Evolutionary conservation across 2,888 invertebrate genomes (phyloP).

Genomic region (Bursaphelenchus okinawaensis): DNA sequence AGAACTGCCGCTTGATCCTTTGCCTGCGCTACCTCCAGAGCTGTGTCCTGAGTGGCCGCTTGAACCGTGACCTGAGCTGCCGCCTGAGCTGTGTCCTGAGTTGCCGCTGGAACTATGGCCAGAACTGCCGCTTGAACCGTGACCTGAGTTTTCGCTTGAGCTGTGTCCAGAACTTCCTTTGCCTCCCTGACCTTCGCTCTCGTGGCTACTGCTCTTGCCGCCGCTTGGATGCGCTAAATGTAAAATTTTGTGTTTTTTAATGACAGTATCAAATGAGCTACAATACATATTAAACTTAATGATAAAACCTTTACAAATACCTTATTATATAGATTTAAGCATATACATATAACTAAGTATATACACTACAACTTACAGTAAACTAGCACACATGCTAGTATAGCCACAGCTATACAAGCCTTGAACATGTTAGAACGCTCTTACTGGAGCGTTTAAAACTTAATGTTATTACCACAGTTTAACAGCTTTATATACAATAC

Average conservation of each 20-base stretch:
- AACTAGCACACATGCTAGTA: background rate
- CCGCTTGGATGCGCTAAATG: background rate
- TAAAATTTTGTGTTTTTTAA: background rate
- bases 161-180: background rate
- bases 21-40: background rate
- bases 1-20: background rate
- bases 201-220: background rate
- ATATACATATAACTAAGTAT: background rate
- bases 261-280: no score
- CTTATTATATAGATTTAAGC: no score
- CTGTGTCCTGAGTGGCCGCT: background rate
- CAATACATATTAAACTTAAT: no score
- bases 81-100: background rate
- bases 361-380: background rate
- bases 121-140: background rate
- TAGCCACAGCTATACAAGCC: background rate
- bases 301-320: no score
- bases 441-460: background rate
- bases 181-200: background rate
- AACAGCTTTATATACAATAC: background rate
- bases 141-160: background rate
- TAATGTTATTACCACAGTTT: background rate
- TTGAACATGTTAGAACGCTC: background rate
- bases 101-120: no score
- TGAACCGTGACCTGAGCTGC: background rate